Evolutionary conservation across 2,888 invertebrate genomes (phyloP), one percentile per base, ranked within the genome.

Genomic region (Fragum fragum): DNA sequence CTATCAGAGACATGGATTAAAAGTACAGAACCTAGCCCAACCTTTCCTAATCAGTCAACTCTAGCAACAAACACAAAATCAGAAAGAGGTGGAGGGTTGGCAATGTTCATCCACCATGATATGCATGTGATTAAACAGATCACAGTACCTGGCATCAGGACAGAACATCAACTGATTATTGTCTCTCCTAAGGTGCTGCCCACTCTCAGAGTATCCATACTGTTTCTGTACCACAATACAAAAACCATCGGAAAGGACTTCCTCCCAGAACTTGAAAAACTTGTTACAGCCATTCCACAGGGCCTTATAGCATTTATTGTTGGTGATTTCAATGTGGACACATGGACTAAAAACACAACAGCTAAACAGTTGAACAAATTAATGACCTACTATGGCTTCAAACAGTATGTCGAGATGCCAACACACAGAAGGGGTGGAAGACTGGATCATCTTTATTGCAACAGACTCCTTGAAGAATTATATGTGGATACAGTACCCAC

Each of bases 1-100:
- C 21, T 79, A 57, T 59, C 57, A 28, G 79, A 79, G 21, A 73
- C 79, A 26, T 79, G 79, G 79, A 69, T 79, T 18, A 74, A 21
- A 36, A 42, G 23, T 57, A 21, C 42, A 66, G 77, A 77, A 18
- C 7, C 63, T 55, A 36, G 14, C 32, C 57, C 57, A 18, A 7
- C 23, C 1, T 21, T 57, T 57, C 5, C 2, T 1, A 57, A 26
- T 21, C 23, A 7, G 23, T 3, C 7, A 9, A 57, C 23, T 7
- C 3, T 57, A 21, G 23, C 23, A 57, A 9, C 7, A 26, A 23
- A 59, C 66, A 7, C 23, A 11, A 3, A 26, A 26, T 21, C 23
- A n/a, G 23, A 57, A 21, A 57, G 57, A 57, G 23, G 23, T 26
- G 57, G 57, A 21, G 57, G 57, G 1, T 26, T 57, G 26, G 7